Evolutionary conservation across 2,888 invertebrate species (phyloP), one percentile per base, ranked within the genome.

Genomic region (Dione vanillae): DNA sequence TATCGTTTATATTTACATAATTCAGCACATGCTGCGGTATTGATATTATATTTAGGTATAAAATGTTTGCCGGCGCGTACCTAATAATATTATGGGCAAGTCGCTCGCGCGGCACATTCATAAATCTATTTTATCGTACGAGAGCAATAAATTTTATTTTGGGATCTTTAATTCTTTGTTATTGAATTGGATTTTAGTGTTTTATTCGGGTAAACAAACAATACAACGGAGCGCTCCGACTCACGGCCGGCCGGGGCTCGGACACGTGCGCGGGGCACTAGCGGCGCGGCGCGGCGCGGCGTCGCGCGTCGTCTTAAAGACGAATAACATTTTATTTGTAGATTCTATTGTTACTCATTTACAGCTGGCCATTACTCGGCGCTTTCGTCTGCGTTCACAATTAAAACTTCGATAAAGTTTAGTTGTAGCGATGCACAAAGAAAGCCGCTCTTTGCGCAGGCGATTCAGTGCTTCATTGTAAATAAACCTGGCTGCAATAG

Each of bases 141-240:
- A 84, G 82, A 85, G 92, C 91, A 92, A 93, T 93, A 92, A 92
- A 92, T 92, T 93, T 92, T 93, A 93, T 93, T 93, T 93, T 88
- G 89, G 92, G 93, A 93, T 92, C 93, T 92, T 92, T 92, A 93
- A 93, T 93, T 93, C 92, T 93, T 93, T 93, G 92, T 93, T 93
- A 92, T 93, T 92, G 92, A 92, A 92, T 92, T 92, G 90, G 92
- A 92, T 92, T 92, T 93, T 92, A 93, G 93, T 92, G 92, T 93
- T 93, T 92, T 92, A 92, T 92, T 91, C 90, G 89, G 88, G 90
- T 93, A 93, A 93, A 93, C 92, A 93, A 93, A 92, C 92, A 92
- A 90, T 90, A 89, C 86, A 91, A 88, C 86, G 89, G 85, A 85
- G 81, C 88, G 86, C 86, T 88, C 88, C 87, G 84, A 85, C 84